phyloP scores from a whole-genome alignment of 2,888 invertebrate species.

The Eupelmus urozonus region DNA sequence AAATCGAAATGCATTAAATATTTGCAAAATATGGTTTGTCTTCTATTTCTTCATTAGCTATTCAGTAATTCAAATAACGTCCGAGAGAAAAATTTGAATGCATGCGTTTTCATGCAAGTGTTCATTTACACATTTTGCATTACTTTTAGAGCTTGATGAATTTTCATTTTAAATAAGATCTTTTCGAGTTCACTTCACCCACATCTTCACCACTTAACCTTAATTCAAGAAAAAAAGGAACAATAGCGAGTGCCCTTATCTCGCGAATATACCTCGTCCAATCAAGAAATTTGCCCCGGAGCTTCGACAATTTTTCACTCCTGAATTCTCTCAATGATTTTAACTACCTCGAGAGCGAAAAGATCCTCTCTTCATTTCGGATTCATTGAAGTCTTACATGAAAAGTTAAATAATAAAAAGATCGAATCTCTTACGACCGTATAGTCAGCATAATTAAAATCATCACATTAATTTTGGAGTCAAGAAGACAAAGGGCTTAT shows the following conservation, averaged over 20 bases:
- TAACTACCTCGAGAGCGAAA: neutral
- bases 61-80: too few species aligned
- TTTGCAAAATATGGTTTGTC: too few species aligned
- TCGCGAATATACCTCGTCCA: neutral
- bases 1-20: too few species aligned
- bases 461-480: neutral
- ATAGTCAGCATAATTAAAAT: slow-evolving; percentile 43
- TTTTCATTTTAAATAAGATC: slow-evolving; percentile 30
- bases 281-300: slow-evolving; percentile 20
- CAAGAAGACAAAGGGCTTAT: neutral
- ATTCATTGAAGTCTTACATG: slow-evolving; percentile 17
- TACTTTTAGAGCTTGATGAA: neutral
- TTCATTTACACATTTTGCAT: too few species aligned
- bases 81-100: too few species aligned
- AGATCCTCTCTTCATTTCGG: neutral
- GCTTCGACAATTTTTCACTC: neutral
- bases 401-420: slow-evolving; percentile 19
- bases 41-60: too few species aligned
- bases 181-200: slow-evolving; percentile 1
- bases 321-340: neutral
- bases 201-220: slow-evolving; percentile 15
- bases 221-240: slow-evolving; percentile 29
- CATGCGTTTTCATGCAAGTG: too few species aligned
- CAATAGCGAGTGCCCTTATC: neutral
- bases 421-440: neutral